Percentiles rank a stretch among this genome's conserved stretches.
phyloP scores from a whole-genome alignment of 2,888 invertebrate genomes.

The Cremastinae sp. region DNA sequence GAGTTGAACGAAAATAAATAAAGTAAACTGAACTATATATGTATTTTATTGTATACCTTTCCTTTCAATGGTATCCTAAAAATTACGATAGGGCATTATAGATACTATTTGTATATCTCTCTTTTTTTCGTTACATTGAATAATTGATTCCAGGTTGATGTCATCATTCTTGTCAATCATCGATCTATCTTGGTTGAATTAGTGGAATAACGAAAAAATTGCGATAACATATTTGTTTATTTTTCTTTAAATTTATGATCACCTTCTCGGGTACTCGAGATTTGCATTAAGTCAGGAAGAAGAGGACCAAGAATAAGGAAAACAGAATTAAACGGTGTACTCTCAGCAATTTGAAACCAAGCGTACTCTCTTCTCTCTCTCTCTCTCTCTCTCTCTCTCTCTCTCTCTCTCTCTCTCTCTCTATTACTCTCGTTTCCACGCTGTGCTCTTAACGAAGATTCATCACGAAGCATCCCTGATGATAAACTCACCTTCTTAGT shows the following conservation, averaged over 20 bases:
- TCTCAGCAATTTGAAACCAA: constrained; percentile 30
- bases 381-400: background rate
- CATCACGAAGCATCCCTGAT: too few relatives aligned
- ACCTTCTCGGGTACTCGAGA: too few relatives aligned
- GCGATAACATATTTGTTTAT: too few relatives aligned
- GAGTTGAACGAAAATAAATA: too few relatives aligned
- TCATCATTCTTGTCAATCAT: constrained; percentile 41
- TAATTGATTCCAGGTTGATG: constrained; percentile 51
- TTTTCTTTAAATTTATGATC: too few relatives aligned
- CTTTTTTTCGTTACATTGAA: too few relatives aligned
- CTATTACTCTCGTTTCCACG: background rate
- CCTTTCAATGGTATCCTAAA: too few relatives aligned
- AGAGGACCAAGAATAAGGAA: background rate
- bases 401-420: constrained; percentile 12
- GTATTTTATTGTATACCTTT: too few relatives aligned
- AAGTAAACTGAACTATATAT: too few relatives aligned
- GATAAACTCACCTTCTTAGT: too few relatives aligned
- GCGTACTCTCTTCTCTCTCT: constrained; percentile 8
- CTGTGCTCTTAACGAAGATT: background rate
- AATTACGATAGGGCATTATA: too few relatives aligned
- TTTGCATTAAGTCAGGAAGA: background rate
- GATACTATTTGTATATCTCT: too few relatives aligned
- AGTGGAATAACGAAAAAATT: background rate
- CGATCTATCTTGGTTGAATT: constrained; percentile 34
- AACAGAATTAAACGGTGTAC: constrained; percentile 4